Base-by-base conservation (phyloP, 2,113 vertebrate species). In the Regulus satrapa region DNA sequence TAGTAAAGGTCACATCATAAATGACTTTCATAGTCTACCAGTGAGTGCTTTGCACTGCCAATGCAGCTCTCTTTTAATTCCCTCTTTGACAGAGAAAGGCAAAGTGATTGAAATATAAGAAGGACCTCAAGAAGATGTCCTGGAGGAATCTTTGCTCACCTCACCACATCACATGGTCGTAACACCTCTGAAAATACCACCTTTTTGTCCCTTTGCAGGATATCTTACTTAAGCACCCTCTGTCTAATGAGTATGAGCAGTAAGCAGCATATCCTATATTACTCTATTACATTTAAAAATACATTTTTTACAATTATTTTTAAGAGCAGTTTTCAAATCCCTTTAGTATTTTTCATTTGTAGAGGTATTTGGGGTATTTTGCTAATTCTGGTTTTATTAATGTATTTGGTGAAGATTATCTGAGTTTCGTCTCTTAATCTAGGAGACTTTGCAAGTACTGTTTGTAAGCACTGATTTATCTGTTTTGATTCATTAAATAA, bases 401-500 rank as follows among this genome's bases (percentile, higher is more conserved):
- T 41, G 32, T 83, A 90, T 95, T 94, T 88, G 81, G 64, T 64
- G 73, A 94, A 78, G 79, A 46, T 85, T 91, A 38, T 68, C 56
- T 24, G 64, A 90, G 32, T 84, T 95, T 90, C 29, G 20, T 79
- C 58, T 96, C 64, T 93, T 92, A 82, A 71, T 94, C 40, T 76
- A 80, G 63, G 66, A 97, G 85, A 75, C 46, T 93, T 43, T 79
- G 69, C 52, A 86, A 96, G 81, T 6, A 7, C 49, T 95, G 84
- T 88, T 76, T 81, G 63, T 43, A 49, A 76, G 52, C 21, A 85
- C 71, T 92, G 87, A 89, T 80, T 94, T 94, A 89, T 94, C 59
- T 86, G 54, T 61, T 83, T 85, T 88, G 54, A 72, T 67, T 84
- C 79, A 79, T 95, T 85, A 95, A 95, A 82, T 79, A 95, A 95